phyloP scores from a whole-genome alignment of 2,113 vertebrate genomes.

The Argyrosomus japonicus region DNA sequence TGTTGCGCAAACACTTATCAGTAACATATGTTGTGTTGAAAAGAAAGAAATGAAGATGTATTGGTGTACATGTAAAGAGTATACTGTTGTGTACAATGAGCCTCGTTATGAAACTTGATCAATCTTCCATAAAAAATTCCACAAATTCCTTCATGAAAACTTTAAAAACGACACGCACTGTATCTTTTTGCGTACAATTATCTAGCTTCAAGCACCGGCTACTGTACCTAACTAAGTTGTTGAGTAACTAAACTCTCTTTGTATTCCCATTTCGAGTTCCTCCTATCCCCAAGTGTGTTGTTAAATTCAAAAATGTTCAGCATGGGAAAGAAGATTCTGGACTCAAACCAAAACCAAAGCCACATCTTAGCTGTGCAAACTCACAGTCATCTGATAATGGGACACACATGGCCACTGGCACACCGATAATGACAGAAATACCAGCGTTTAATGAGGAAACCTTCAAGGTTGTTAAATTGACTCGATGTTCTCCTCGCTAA shows the following conservation, averaged over 20 bases:
- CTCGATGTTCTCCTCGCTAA: slow-evolving; percentile 60
- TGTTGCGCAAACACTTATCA: slow-evolving; percentile 19
- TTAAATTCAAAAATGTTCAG: slow-evolving; percentile 17
- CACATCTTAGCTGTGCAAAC: slow-evolving; percentile 52
- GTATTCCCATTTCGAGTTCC: background rate
- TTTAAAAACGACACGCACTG: too few species aligned
- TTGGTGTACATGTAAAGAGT: background rate
- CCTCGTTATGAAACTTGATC: background rate
- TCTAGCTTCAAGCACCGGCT: background rate
- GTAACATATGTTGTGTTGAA: slow-evolving; percentile 20
- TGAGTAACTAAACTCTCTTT: background rate
- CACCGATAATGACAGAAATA: slow-evolving; percentile 53
- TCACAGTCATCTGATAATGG: slow-evolving; percentile 60
- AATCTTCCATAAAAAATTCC: background rate
- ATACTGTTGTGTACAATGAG: background rate
- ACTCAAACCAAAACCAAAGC: slow-evolving; percentile 32
- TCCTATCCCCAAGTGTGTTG: background rate
- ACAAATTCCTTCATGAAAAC: slow-evolving; percentile 10
- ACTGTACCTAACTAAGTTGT: background rate
- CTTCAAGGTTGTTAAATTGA: slow-evolving; percentile 60
- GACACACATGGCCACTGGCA: slow-evolving; percentile 71
- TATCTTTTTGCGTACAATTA: too few species aligned
- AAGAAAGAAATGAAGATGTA: background rate
- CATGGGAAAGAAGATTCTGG: slow-evolving; percentile 9
- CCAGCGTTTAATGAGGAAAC: slow-evolving; percentile 53